phyloP scores from a whole-genome alignment of 2,797 vertebrate genomes.

The Pangasius larnaudii region DNA sequence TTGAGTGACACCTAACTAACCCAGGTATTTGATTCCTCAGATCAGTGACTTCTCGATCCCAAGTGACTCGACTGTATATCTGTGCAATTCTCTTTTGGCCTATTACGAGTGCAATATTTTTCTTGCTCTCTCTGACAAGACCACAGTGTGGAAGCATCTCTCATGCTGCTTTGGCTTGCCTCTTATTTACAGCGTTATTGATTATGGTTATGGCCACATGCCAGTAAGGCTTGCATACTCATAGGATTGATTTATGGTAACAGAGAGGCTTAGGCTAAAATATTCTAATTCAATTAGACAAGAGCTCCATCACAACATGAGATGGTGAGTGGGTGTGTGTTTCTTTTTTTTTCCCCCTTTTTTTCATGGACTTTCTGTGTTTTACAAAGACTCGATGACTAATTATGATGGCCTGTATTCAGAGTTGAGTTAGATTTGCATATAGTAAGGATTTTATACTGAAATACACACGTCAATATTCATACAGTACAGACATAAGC shows the following conservation, averaged over 20 bases:
- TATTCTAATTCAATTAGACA: slow-evolving; percentile 49
- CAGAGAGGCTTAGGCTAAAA: slow-evolving; percentile 24
- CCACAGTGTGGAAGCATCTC: slow-evolving; percentile 10
- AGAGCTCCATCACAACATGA: slow-evolving; percentile 39
- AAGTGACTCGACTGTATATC: neutral
- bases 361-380: slow-evolving; percentile 12
- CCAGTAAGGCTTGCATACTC: slow-evolving; percentile 34
- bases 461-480: neutral
- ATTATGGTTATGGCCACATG: slow-evolving; percentile 40
- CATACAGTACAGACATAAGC: neutral
- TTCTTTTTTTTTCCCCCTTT: neutral
- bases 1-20: slow-evolving; percentile 23
- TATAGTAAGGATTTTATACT: neutral
- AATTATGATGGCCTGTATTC: neutral
- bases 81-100: slow-evolving; percentile 16
- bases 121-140: slow-evolving; percentile 18
- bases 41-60: neutral
- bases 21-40: slow-evolving; percentile 10
- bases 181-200: slow-evolving; percentile 37
- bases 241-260: slow-evolving; percentile 44
- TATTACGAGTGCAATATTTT: slow-evolving; percentile 8
- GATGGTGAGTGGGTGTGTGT: neutral
- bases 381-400: slow-evolving; percentile 3
- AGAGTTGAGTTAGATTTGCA: neutral
- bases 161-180: slow-evolving; percentile 10